Percentiles rank a stretch among this genome's conserved stretches.
phyloP scores from a whole-genome alignment of 2,113 vertebrate genomes.

The Elaphurus davidianus region DNA sequence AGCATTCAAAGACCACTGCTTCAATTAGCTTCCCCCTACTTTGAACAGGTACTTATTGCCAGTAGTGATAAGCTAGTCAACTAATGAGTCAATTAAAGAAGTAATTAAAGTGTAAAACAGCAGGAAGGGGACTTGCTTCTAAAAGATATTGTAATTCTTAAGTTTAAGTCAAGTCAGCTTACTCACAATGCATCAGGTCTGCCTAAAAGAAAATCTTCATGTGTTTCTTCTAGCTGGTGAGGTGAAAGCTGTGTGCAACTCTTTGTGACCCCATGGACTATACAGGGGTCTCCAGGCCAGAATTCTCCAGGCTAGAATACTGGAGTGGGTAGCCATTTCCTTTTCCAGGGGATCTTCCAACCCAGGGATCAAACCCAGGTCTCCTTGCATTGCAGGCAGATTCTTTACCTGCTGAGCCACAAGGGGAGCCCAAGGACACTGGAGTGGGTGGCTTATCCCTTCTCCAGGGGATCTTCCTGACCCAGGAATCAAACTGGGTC shows the following conservation, averaged over 20 bases:
- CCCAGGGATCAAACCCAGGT: no score
- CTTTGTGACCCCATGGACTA: background rate
- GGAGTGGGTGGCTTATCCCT: no score
- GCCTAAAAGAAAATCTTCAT: background rate
- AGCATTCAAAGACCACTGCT: constrained; percentile 42
- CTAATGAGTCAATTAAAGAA: constrained; percentile 67
- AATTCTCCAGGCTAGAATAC: background rate
- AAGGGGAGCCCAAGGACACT: no score
- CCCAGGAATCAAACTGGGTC: background rate
- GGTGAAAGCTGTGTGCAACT: background rate
- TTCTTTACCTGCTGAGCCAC: no score
- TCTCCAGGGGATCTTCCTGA: background rate
- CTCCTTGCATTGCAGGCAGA: no score
- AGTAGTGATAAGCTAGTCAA: constrained; percentile 65
- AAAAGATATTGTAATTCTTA: constrained; percentile 51
- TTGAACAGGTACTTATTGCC: constrained; percentile 65
- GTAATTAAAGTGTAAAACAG: constrained; percentile 70
- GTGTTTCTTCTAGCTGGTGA: background rate
- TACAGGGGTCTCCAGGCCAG: background rate
- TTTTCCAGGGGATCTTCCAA: background rate
- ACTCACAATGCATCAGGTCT: background rate
- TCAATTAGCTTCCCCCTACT: constrained; percentile 41
- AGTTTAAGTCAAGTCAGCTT: constrained; percentile 55
- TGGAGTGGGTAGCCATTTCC: background rate
- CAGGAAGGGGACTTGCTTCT: constrained; percentile 49